Conservation (phyloP, 2,113 vertebrate species). For the Raja brachyura region DNA sequence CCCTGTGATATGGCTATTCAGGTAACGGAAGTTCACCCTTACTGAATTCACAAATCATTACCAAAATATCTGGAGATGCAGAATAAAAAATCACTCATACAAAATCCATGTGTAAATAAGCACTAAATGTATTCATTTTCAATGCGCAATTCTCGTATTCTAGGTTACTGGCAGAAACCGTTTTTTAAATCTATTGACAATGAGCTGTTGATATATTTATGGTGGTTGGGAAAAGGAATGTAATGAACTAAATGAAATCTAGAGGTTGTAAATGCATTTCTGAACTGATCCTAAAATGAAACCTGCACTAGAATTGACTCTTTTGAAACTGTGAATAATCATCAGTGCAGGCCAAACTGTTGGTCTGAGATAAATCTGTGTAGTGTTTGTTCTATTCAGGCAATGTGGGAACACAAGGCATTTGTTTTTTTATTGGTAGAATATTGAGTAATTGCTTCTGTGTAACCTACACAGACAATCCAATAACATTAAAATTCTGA, state of each 20-base stretch:
- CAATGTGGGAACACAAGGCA: background rate
- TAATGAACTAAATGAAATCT: background rate
- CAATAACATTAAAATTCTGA: background rate
- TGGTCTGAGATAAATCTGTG: background rate
- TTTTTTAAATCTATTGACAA: background rate
- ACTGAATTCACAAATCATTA: no score
- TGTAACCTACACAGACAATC: background rate
- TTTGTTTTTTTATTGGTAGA: background rate
- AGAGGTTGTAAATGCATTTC: background rate
- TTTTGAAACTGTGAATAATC: background rate
- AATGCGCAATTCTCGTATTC: no score
- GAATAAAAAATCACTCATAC: no score
- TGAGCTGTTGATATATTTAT: background rate
- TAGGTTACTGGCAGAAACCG: background rate
- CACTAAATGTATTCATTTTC: no score
- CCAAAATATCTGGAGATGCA: no score
- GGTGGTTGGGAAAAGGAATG: background rate
- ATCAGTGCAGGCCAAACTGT: background rate
- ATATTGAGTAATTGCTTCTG: background rate
- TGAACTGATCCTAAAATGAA: background rate
- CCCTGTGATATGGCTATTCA: no score
- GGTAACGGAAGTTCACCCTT: no score
- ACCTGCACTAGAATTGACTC: background rate
- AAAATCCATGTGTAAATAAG: no score
- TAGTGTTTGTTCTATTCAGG: background rate